phyloP scores from a whole-genome alignment of 2,888 invertebrate genomes.

The Amphipoea oculea region DNA sequence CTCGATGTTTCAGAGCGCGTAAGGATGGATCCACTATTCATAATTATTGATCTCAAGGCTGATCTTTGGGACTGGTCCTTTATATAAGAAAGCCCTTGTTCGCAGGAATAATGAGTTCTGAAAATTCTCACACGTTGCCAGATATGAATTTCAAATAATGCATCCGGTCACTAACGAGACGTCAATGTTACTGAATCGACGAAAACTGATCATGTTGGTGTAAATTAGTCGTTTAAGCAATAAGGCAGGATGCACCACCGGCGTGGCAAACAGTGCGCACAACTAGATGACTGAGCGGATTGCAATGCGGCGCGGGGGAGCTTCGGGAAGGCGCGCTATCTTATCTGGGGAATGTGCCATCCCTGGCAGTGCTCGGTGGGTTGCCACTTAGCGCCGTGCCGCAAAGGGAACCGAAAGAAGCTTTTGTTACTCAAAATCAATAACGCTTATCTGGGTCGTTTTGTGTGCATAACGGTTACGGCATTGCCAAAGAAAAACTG shows the following conservation, averaged over 20 bases:
- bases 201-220: slow-evolving; percentile 54
- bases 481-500: slow-evolving; percentile 73
- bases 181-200: slow-evolving; percentile 49
- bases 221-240: slow-evolving; percentile 58
- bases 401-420: slow-evolving; percentile 78
- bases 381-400: slow-evolving; percentile 84
- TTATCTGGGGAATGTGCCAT: slow-evolving; percentile 88
- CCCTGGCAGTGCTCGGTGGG: slow-evolving; percentile 79
- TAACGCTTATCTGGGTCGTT: slow-evolving; percentile 81
- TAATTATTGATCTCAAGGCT: slow-evolving; percentile 49
- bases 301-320: slow-evolving; percentile 79
- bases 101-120: neutral
- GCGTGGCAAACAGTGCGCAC: slow-evolving; percentile 58
- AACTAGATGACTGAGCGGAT: slow-evolving; percentile 81
- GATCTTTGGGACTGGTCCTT: slow-evolving; percentile 20
- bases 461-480: slow-evolving; percentile 82
- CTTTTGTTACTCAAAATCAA: slow-evolving; percentile 85
- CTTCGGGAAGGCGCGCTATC: slow-evolving; percentile 75
- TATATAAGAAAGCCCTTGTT: slow-evolving; percentile 19
- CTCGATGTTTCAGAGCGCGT: slow-evolving; percentile 70
- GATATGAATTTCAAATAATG: slow-evolving; percentile 40
- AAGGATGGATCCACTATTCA: slow-evolving; percentile 51
- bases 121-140: slow-evolving; percentile 29
- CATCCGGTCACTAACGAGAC: slow-evolving; percentile 55
- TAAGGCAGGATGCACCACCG: slow-evolving; percentile 66